phyloP scores from a whole-genome alignment of 2,797 vertebrate genomes.

The Neostethus bicornis region DNA sequence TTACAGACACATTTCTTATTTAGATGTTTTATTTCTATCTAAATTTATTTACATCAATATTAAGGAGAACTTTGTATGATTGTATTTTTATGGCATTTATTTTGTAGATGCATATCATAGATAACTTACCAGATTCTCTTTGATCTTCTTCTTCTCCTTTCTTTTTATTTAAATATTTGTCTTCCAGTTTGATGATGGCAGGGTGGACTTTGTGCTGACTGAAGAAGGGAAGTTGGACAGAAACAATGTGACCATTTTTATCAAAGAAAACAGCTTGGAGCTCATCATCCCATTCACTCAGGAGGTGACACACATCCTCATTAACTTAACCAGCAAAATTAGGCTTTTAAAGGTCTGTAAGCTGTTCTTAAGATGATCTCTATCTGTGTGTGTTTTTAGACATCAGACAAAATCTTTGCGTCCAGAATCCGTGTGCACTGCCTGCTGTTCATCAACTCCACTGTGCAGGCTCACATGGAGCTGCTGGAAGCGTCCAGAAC shows the following conservation, averaged over 20 bases:
- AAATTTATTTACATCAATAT: too few species aligned
- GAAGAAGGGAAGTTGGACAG: conserved; percentile 73
- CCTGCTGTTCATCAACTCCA: conserved; percentile 89
- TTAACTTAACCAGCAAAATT: not conserved
- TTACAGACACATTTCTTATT: too few species aligned
- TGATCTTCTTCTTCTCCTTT: not conserved
- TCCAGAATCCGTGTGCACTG: conserved; percentile 84
- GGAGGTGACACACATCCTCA: conserved; percentile 71
- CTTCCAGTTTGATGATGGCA: conserved; percentile 85
- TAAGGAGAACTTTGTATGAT: too few species aligned
- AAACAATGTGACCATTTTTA: conserved; percentile 76
- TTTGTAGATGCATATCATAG: too few species aligned
- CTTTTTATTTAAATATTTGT: conserved; percentile 20
- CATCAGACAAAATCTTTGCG: conserved; percentile 82
- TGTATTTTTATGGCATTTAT: too few species aligned
- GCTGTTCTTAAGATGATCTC: not conserved
- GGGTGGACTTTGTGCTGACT: conserved; percentile 80
- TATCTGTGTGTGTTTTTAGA: conserved; percentile 69
- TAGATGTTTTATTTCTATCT: too few species aligned
- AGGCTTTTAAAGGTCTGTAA: not conserved
- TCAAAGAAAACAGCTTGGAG: conserved; percentile 83
- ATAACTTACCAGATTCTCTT: not conserved
- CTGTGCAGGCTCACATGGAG: conserved; percentile 63
- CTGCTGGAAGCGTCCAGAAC: conserved; percentile 64
- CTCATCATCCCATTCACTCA: conserved; percentile 85